These are phyloP conservation scores for Stylophora pistillata DNA, from an alignment of 64 coral and sea anemone species.

Conservation along the genomic window DNA sequence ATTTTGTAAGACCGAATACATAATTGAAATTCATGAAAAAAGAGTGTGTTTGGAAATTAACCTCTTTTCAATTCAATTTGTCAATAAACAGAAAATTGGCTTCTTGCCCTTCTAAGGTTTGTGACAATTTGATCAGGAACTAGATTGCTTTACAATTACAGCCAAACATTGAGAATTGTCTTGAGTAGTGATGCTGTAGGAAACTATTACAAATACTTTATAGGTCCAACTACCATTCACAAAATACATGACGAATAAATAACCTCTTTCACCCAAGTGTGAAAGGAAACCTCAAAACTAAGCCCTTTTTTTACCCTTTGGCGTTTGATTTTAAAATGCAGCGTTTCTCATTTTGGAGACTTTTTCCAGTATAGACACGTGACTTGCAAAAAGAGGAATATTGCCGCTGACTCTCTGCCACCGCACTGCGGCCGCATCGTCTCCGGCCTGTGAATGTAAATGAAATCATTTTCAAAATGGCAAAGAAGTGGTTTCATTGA, in stretches of 20 bases:
- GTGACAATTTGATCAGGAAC: no score
- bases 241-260: no score
- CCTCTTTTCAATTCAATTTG: neutral
- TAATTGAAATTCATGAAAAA: neutral
- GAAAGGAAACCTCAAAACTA: neutral
- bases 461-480: neutral
- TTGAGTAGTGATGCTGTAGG: no score
- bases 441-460: constrained; percentile 77
- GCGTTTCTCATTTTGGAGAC: constrained; percentile 90
- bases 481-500: no score
- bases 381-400: constrained; percentile 96
- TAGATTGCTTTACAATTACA: no score
- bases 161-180: no score
- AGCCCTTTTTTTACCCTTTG: neutral
- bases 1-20: no score
- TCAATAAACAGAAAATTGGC: no score
- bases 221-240: no score
- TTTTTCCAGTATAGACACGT: constrained; percentile 92
- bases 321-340: constrained; percentile 52
- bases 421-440: constrained; percentile 96
- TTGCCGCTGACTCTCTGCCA: constrained; percentile 99
- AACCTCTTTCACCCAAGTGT: no score
- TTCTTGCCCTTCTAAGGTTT: no score
- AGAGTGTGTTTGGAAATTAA: neutral
- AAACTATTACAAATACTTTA: no score